Evolutionary conservation across 2,888 invertebrate species (phyloP).

Genomic region (Brachypterus glaber): DNA sequence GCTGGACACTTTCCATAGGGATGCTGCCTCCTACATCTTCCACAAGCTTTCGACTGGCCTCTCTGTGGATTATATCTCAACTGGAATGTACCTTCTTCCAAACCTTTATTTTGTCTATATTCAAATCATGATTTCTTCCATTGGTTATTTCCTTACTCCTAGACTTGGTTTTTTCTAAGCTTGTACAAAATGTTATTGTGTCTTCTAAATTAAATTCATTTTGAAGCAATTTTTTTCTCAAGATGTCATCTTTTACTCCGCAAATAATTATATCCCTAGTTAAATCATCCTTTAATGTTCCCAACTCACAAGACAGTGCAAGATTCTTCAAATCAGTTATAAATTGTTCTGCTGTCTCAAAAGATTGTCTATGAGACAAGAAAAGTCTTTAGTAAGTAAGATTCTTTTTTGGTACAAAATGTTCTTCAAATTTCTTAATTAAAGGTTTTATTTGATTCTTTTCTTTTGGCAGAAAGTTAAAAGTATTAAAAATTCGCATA

Average conservation of each 20-base stretch:
- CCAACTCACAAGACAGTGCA: no score
- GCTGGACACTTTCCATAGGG: background rate
- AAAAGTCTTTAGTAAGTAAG: background rate
- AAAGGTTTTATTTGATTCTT: background rate
- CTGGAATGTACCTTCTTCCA: background rate
- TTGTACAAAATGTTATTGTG: background rate
- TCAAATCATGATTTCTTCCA: no score
- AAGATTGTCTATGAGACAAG: background rate
- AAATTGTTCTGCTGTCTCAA: background rate
- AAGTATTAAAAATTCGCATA: no score
- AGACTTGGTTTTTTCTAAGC: constrained; percentile 1
- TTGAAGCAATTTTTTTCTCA: no score
- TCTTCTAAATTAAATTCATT: background rate
- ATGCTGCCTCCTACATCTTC: no score
- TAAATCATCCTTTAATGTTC: background rate
- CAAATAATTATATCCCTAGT: background rate
- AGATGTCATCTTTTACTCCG: background rate
- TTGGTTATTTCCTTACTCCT: background rate
- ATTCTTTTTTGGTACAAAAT: background rate
- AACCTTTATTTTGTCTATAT: background rate
- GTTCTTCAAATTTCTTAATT: background rate
- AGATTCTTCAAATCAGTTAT: background rate
- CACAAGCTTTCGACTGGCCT: no score
- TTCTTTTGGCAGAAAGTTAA: no score
- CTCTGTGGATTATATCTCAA: background rate